phyloP scores from a whole-genome alignment of 2,113 vertebrate genomes.

The Gambusia holbrooki region DNA sequence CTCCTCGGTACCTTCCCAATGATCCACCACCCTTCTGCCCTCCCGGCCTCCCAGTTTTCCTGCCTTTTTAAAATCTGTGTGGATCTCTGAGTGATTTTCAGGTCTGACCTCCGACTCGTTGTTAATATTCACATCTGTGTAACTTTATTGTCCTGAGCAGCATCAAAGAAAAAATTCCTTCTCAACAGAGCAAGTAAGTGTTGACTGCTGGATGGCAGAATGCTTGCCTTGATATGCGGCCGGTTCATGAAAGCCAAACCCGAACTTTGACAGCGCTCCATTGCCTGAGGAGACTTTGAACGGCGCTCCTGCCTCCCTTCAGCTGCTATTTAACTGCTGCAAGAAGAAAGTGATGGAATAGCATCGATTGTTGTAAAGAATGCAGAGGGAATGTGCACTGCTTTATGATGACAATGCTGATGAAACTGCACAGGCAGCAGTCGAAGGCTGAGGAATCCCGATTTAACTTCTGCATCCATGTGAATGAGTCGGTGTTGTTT shows the following conservation, averaged over 20 bases:
- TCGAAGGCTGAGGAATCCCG: conserved; percentile 26
- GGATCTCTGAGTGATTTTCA: conserved; percentile 36
- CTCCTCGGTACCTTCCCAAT: conserved; percentile 24
- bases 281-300: conserved; percentile 65
- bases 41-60: conserved; percentile 8
- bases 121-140: conserved; percentile 88
- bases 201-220: conserved; percentile 82
- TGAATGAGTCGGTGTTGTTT: conserved; percentile 36
- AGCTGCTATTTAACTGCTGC: conserved; percentile 38
- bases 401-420: conserved; percentile 57
- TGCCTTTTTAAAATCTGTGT: conserved; percentile 18
- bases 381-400: conserved; percentile 72
- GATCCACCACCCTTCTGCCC: conserved; percentile 33
- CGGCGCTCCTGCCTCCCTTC: conserved; percentile 34
- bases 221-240: conserved; percentile 82
- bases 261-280: conserved; percentile 83
- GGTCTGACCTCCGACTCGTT: conserved; percentile 85
- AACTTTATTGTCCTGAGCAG: conserved; percentile 94
- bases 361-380: conserved; percentile 38
- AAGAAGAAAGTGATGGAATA: conserved; percentile 25
- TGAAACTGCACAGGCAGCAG: conserved; percentile 29
- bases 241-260: conserved; percentile 89
- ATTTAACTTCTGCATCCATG: conserved; percentile 43
- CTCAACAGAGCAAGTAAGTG: conserved; percentile 98
- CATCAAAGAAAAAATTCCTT: conserved; percentile 99